Evolutionary conservation across 2,113 vertebrate species (phyloP).

Genomic region (Sapayoa aenigma): DNA sequence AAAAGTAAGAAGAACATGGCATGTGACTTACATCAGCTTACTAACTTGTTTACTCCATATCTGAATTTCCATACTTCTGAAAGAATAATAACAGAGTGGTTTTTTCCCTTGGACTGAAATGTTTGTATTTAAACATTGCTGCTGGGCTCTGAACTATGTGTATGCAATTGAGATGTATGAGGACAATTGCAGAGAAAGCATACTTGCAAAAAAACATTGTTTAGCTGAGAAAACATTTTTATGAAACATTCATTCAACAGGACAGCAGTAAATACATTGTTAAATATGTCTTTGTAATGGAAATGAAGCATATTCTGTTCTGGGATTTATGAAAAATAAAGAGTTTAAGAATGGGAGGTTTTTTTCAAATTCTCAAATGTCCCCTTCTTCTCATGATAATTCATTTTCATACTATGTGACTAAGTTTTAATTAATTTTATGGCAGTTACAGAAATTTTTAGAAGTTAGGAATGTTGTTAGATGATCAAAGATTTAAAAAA

Average conservation of each 20-base stretch:
- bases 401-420: neutral
- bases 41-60: neutral
- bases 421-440: neutral
- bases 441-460: neutral
- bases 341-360: neutral
- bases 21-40: neutral
- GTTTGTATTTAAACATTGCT: neutral
- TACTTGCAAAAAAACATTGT: neutral
- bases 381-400: neutral
- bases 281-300: neutral
- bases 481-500: neutral
- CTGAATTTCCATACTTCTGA: neutral
- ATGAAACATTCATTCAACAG: neutral
- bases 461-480: neutral
- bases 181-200: neutral
- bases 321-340: neutral
- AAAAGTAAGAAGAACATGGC: neutral
- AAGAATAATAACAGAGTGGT: neutral
- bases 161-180: neutral
- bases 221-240: neutral
- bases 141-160: neutral
- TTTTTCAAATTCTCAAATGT: neutral
- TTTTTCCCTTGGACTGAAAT: neutral
- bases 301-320: neutral
- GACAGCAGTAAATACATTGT: neutral